These are phyloP conservation scores for Otolemur garnettii DNA, from an alignment of 2,113 vertebrate species.

Conservation along the genomic window DNA sequence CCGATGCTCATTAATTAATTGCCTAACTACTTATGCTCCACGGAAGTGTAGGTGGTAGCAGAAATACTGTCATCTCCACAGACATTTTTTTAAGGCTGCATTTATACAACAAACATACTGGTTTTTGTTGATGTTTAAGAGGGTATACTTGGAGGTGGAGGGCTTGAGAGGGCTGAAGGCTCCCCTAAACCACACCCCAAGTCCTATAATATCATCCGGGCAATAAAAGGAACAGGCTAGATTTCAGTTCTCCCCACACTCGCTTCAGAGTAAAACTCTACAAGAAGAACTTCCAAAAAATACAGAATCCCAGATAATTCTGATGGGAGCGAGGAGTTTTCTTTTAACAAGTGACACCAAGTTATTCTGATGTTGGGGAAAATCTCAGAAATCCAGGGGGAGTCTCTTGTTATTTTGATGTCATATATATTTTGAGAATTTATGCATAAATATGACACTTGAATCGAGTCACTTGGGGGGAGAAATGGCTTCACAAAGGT, in stretches of 20 bases:
- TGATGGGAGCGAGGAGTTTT: neutral
- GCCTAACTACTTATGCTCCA: no score
- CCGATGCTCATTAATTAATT: no score
- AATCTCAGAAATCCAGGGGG: neutral
- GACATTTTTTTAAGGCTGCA: neutral
- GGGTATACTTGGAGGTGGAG: no score
- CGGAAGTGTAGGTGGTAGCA: fast-evolving
- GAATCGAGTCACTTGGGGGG: neutral
- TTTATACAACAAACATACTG: neutral
- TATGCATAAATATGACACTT: neutral
- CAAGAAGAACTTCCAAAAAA: neutral
- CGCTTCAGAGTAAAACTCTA: neutral
- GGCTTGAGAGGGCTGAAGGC: neutral
- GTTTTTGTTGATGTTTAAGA: neutral
- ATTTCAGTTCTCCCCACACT: neutral
- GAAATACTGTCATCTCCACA: fast-evolving
- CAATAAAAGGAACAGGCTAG: neutral
- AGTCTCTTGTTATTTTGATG: neutral
- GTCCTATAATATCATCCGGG: neutral
- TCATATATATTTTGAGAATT: neutral
- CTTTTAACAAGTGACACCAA: neutral
- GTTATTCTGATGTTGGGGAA: neutral
- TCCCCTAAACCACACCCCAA: neutral
- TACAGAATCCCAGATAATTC: neutral
- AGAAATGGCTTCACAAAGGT: neutral